Percentiles rank a stretch among this genome's conserved stretches.
Evolutionary conservation across 2,888 invertebrate genomes (phyloP).

Genomic region (Standfussiana lucernea): DNA sequence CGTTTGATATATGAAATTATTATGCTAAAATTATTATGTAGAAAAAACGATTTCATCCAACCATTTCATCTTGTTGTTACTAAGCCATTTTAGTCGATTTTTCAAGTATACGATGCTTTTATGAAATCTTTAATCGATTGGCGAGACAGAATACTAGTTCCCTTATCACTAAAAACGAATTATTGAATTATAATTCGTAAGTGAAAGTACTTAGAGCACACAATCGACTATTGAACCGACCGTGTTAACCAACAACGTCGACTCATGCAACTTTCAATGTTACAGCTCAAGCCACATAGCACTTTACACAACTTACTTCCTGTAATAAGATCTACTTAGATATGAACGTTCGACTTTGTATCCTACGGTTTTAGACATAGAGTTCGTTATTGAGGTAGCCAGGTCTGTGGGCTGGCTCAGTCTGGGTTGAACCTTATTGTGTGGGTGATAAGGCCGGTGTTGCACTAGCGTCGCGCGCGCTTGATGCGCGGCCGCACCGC

Average conservation of each 20-base stretch:
- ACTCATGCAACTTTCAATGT: constrained; percentile 45
- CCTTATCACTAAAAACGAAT: constrained; percentile 58
- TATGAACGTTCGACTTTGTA: constrained; percentile 60
- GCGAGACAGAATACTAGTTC: constrained; percentile 8
- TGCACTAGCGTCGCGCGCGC: constrained; percentile 63
- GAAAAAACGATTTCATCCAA: constrained; percentile 43
- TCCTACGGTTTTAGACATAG: constrained; percentile 41
- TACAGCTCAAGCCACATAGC: constrained; percentile 49
- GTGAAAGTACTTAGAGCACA: constrained; percentile 40
- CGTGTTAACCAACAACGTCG: constrained; percentile 33
- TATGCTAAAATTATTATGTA: constrained; percentile 47
- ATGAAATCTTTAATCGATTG: constrained; percentile 42
- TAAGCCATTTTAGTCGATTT: constrained; percentile 27
- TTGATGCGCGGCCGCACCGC: constrained; percentile 79
- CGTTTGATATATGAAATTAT: constrained; percentile 34
- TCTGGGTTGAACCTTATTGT: constrained; percentile 34
- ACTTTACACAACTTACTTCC: constrained; percentile 52
- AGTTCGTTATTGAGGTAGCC: constrained; percentile 62
- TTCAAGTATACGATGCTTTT: constrained; percentile 12
- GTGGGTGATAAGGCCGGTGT: constrained; percentile 14
- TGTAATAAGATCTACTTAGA: constrained; percentile 62
- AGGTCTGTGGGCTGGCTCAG: constrained; percentile 39
- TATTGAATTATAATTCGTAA: constrained; percentile 62
- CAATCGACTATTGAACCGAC: constrained; percentile 59
- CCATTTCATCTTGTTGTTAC: constrained; percentile 14